phyloP scores from a whole-genome alignment of 2,888 invertebrate genomes.

The Fabriciana adippe region DNA sequence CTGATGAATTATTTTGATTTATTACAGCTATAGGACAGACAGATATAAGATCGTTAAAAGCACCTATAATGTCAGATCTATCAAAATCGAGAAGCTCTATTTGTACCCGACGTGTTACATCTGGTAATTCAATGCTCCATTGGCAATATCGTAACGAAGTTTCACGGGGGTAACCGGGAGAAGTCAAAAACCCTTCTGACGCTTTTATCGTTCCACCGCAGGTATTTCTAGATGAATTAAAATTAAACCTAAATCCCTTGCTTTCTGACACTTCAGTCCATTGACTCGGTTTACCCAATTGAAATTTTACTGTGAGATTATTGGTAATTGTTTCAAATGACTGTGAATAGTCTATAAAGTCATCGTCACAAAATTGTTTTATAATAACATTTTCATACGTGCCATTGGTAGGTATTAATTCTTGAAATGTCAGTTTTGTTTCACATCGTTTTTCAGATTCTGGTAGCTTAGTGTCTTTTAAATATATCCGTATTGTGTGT shows the following conservation, averaged over 20 bases:
- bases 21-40: slow-evolving; percentile 60
- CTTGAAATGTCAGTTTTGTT: slow-evolving; percentile 65
- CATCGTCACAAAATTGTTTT: slow-evolving; percentile 56
- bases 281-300: slow-evolving; percentile 57
- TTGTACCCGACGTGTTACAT: slow-evolving; percentile 62
- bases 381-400: slow-evolving; percentile 50
- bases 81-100: slow-evolving; percentile 82
- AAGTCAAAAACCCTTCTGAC: slow-evolving; percentile 85
- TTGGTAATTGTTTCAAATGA: slow-evolving; percentile 60
- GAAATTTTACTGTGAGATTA: slow-evolving; percentile 59
- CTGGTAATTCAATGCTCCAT: slow-evolving; percentile 63
- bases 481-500: slow-evolving; percentile 52
- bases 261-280: slow-evolving; percentile 55
- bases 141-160: slow-evolving; percentile 61
- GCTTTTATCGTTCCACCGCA: slow-evolving; percentile 87
- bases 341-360: slow-evolving; percentile 36
- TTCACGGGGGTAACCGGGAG: slow-evolving; percentile 86
- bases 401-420: slow-evolving; percentile 55
- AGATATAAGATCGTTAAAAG: slow-evolving; percentile 79
- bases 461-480: slow-evolving; percentile 56
- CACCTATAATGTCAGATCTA: slow-evolving; percentile 39
- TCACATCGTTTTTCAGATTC: slow-evolving; percentile 58
- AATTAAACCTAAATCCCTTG: slow-evolving; percentile 84
- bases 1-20: slow-evolving; percentile 48
- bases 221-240: slow-evolving; percentile 75